Evolutionary conservation across 2,888 invertebrate genomes (phyloP), one percentile per base, ranked within the genome.

Genomic region (Phragmatobia fuliginosa): DNA sequence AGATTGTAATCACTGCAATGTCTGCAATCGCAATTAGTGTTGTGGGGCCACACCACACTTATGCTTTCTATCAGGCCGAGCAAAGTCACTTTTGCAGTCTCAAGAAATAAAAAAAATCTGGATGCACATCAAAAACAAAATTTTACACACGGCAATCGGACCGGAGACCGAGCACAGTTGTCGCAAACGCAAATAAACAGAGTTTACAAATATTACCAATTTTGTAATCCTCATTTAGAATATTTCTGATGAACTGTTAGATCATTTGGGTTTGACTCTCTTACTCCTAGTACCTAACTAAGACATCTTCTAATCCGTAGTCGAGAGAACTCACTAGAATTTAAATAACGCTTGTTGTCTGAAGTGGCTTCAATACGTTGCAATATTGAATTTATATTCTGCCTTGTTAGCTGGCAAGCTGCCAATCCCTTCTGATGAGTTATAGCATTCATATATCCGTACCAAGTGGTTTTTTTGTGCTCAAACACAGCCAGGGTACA

Each of bases 351-450:
- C 74, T 73, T 75, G 67, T 52, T 41, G 49, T 67, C 65, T 71
- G 32, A 73, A 83, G 82, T 84, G 76, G 81, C 76, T 86, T 80
- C 82, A 73, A 83, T 82, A 81, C 83, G 73, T 81, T 28, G 73
- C 80, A 79, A 85, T 87, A 89, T 88, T 83, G 87, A 82, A 88
- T 88, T 88, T 88, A 87, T 87, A 87, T 88, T 87, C 83, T 74
- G 77, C 81, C 76, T 78, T 76, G 79, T 78, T 78, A 45, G 76
- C 80, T 89, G 88, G 88, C 88, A 45, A 41, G 18, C 5, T 74
- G 79, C 84, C 84, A 78, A 45, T 68, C 59, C 66, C 52, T 21
- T 56, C 74, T 82, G 85, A 89, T 88, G 89, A 89, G 80, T 90
- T 86, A 90, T 87, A 70, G 83, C 78, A 73, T 80, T 82, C 85